phyloP scores from a whole-genome alignment of 2,113 vertebrate species.

The Salvelinus namaycush region DNA sequence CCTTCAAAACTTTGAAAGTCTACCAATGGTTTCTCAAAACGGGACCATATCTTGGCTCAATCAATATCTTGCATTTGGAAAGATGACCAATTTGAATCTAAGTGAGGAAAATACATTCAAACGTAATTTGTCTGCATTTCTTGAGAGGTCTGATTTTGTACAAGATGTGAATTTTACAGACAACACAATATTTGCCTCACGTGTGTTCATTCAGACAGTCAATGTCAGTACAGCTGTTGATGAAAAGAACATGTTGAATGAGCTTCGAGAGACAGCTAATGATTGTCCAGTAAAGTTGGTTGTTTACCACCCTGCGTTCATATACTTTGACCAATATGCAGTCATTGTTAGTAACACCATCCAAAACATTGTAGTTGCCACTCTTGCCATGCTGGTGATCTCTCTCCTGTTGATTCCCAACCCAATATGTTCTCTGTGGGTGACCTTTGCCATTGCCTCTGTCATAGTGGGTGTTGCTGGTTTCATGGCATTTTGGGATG shows the following conservation, averaged over 20 bases:
- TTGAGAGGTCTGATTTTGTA: slow-evolving; percentile 35
- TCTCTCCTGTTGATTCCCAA: slow-evolving; percentile 67
- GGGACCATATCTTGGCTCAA: slow-evolving; percentile 62
- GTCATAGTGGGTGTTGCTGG: slow-evolving; percentile 66
- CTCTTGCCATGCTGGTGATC: slow-evolving; percentile 48
- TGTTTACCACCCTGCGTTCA: slow-evolving; percentile 64
- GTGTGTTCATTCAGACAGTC: slow-evolving; percentile 67
- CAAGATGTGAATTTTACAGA: slow-evolving; percentile 58
- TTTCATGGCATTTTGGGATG: slow-evolving; percentile 67
- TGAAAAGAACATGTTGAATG: slow-evolving; percentile 61
- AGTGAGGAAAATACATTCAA: slow-evolving; percentile 45
- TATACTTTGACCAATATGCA: slow-evolving; percentile 60
- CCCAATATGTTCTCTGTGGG: slow-evolving; percentile 59
- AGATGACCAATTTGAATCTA: slow-evolving; percentile 37
- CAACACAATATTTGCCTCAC: slow-evolving; percentile 48
- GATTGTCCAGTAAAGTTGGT: slow-evolving; percentile 45
- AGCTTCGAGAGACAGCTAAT: slow-evolving; percentile 12
- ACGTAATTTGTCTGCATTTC: slow-evolving; percentile 50
- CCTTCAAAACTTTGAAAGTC: slow-evolving; percentile 54
- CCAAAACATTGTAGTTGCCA: slow-evolving; percentile 49
- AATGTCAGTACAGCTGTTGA: slow-evolving; percentile 43
- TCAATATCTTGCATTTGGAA: slow-evolving; percentile 36
- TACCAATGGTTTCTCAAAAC: slow-evolving; percentile 21
- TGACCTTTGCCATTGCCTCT: slow-evolving; percentile 68
- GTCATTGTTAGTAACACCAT: slow-evolving; percentile 21